Percentiles rank a stretch among this genome's conserved stretches.
phyloP scores from a whole-genome alignment of 2,888 invertebrate species.

The Lycaena phlaeas region DNA sequence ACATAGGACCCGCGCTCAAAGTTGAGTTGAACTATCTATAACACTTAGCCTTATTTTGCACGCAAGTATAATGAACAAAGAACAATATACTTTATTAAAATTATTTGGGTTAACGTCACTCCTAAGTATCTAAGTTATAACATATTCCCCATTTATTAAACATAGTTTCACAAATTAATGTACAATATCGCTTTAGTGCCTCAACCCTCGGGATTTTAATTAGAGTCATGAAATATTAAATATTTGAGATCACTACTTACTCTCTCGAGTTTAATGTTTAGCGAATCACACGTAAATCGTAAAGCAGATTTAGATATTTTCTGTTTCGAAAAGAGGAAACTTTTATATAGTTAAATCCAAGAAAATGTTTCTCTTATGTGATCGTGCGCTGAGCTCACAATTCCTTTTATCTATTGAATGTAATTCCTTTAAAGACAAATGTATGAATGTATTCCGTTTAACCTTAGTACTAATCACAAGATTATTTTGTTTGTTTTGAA shows the following conservation, averaged over 20 bases:
- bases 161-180: slow-evolving; percentile 4
- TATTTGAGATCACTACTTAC: background rate
- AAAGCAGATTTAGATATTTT: slow-evolving; percentile 3
- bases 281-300: background rate
- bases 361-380: background rate
- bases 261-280: background rate
- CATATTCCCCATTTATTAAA: slow-evolving; percentile 2
- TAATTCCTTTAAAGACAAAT: slow-evolving; percentile 1
- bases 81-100: too few relatives aligned
- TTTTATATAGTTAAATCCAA: slow-evolving; percentile 4
- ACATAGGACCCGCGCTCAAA: too few relatives aligned
- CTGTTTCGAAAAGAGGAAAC: slow-evolving; percentile 1
- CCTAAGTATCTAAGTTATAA: background rate
- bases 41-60: too few relatives aligned
- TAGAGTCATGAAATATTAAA: slow-evolving; percentile 8
- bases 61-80: too few relatives aligned
- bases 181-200: slow-evolving; percentile 4
- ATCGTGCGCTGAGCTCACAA: background rate
- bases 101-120: too few relatives aligned
- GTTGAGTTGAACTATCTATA: too few relatives aligned
- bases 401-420: slow-evolving; percentile 3
- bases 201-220: slow-evolving; percentile 5
- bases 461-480: background rate
- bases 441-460: too few relatives aligned
- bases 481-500: background rate